Base-by-base conservation (phyloP, 2,888 invertebrate species). In the Lamproptera curius region DNA sequence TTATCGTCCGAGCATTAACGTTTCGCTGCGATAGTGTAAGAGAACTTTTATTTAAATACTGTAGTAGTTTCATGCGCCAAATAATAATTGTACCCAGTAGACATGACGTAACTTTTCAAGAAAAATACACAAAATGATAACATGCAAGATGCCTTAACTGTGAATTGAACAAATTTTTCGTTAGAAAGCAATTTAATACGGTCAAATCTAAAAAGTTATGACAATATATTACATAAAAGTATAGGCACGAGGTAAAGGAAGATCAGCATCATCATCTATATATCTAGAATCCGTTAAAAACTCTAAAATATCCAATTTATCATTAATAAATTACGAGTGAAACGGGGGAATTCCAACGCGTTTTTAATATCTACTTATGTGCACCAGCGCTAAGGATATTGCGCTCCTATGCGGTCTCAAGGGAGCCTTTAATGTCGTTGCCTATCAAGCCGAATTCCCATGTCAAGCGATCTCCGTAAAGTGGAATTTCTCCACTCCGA, bases 401-500 rank as follows among this genome's bases (percentile, higher is more conserved):
- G 34, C 45, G 23, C 16, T 23, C 17, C 16, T 9, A n/a, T 33
- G 5, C 15, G 9, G 20, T 39, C 39, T 11, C 26, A 13, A 26
- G 35, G 17, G 41, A 36, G 8, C 39, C n/a, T 23, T 31, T 33
- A 16, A 33, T n/a, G 31, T 40, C 48, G 46, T 41, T 28, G 23
- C 44, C 46, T 56, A 58, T 57, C 51, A 61, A 58, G 58, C 63
- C 52, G 59, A 68, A 72, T 68, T 70, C 72, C 65, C 63, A 61
- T 60, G 57, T 59, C 57, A 50, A 60, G 59, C 61, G 65, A 63
- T 63, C 64, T 66, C 63, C 57, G 65, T 65, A 69, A 70, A 77
- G 76, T 72, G 67, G 69, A 77, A 79, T 81, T 80, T 73, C 77
- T 70, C 62, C 60, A 65, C 61, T 68, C 61, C 63, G 63, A 62